phyloP scores from a whole-genome alignment of 2,888 invertebrate genomes.

The Falcaria lacertinaria region DNA sequence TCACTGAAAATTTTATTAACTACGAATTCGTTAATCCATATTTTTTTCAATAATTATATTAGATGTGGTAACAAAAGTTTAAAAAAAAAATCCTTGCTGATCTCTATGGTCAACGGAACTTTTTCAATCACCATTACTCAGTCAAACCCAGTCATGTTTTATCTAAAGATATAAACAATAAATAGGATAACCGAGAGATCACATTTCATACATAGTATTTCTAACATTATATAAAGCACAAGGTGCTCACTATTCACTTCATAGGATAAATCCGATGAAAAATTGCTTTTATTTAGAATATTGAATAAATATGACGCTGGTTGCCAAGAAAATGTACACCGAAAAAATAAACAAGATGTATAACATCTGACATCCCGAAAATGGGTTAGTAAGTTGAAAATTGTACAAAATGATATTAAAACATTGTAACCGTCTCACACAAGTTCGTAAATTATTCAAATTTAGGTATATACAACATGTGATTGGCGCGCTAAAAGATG shows the following conservation, averaged over 20 bases:
- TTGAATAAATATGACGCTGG: slow-evolving; percentile 30
- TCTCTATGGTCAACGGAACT: neutral
- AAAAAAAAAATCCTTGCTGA: neutral
- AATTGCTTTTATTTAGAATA: slow-evolving; percentile 68
- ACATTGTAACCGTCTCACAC: too few relatives aligned
- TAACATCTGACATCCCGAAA: too few relatives aligned
- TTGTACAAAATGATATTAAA: too few relatives aligned
- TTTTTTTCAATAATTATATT: too few relatives aligned
- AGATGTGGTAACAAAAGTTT: neutral
- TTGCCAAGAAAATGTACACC: neutral
- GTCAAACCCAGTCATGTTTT: slow-evolving; percentile 48
- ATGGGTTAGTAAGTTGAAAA: too few relatives aligned
- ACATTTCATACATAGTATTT: slow-evolving; percentile 54
- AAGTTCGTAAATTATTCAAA: too few relatives aligned
- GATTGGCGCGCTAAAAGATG: too few relatives aligned
- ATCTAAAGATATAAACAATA: slow-evolving; percentile 43
- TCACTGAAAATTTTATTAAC: too few relatives aligned
- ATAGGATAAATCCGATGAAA: slow-evolving; percentile 34
- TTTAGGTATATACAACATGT: too few relatives aligned
- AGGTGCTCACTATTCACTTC: slow-evolving; percentile 23
- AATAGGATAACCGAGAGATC: slow-evolving; percentile 58
- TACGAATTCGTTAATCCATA: too few relatives aligned
- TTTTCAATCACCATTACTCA: slow-evolving; percentile 5
- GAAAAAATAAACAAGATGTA: too few relatives aligned
- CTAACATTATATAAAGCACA: slow-evolving; percentile 20